Evolutionary conservation across 53 echinoderm and acorn worm species (phyloP).

Genomic region (Holothuria scabra): DNA sequence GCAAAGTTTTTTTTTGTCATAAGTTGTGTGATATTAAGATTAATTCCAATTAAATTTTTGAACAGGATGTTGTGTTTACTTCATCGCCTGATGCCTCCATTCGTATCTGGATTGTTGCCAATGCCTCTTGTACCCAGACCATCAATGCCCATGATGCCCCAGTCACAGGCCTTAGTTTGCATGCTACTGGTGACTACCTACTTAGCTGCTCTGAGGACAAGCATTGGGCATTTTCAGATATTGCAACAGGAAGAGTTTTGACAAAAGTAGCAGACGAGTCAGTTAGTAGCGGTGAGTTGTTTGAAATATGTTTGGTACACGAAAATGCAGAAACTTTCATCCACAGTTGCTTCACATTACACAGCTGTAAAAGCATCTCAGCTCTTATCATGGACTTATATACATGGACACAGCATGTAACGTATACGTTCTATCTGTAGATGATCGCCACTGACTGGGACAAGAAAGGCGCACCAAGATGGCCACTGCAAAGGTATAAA

Average conservation of each 20-base stretch:
- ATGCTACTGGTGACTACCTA: conserved; percentile 96
- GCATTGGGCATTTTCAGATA: conserved; percentile 99
- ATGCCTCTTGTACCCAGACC: conserved; percentile 92
- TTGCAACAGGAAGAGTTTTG: conserved; percentile 87
- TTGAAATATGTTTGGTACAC: too few relatives aligned
- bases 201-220: conserved; percentile 98
- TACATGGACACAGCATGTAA: too few relatives aligned
- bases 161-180: conserved; percentile 94
- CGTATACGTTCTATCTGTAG: too few relatives aligned
- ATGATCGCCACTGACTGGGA: too few relatives aligned
- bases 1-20: background rate
- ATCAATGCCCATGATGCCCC: conserved; percentile 95
- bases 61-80: conserved; percentile 94
- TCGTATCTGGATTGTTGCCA: conserved; percentile 93
- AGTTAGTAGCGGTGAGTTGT: conserved; percentile 82
- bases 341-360: too few relatives aligned
- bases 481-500: too few relatives aligned
- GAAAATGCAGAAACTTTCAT: too few relatives aligned
- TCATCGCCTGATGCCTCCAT: conserved; percentile 94
- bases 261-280: conserved; percentile 98
- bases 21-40: background rate
- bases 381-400: too few relatives aligned
- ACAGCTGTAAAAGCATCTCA: too few relatives aligned
- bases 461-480: too few relatives aligned
- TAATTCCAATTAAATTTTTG: background rate